These are phyloP conservation scores for Falco punctatus DNA, from an alignment of 2,113 vertebrate genomes.

Conservation along the genomic window DNA sequence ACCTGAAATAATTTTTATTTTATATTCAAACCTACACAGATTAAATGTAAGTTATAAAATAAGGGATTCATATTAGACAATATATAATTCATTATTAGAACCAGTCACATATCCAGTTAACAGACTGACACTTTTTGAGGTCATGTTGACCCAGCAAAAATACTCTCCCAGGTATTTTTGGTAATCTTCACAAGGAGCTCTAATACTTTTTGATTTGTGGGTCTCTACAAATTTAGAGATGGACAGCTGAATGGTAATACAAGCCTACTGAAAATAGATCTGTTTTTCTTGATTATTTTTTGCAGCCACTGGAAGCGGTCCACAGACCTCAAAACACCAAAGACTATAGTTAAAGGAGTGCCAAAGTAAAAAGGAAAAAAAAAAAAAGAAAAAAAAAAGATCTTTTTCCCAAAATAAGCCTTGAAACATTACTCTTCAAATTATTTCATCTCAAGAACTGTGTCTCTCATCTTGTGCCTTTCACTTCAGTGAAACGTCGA, in stretches of 20 bases:
- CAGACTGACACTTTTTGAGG: background rate
- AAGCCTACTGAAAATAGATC: background rate
- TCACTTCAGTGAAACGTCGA: background rate
- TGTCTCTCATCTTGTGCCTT: background rate
- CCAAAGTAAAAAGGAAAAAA: too few relatives aligned
- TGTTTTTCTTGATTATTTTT: background rate
- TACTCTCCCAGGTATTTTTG: background rate
- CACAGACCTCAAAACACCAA: background rate
- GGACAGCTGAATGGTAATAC: conserved; percentile 33
- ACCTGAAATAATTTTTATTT: background rate
- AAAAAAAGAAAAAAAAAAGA: background rate
- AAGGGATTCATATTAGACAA: background rate
- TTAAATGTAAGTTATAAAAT: background rate
- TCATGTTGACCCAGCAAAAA: background rate
- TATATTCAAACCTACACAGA: background rate
- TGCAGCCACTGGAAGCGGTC: background rate
- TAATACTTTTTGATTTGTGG: background rate
- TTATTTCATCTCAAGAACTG: background rate
- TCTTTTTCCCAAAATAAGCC: background rate
- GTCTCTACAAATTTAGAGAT: conserved; percentile 15
- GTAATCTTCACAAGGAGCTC: background rate
- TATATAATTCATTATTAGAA: background rate
- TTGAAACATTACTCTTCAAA: background rate
- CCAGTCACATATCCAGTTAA: background rate
- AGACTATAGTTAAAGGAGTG: background rate